These are phyloP conservation scores for Pyrochroa serraticornis DNA, from an alignment of 2,888 invertebrate genomes.

Conservation along the genomic window DNA sequence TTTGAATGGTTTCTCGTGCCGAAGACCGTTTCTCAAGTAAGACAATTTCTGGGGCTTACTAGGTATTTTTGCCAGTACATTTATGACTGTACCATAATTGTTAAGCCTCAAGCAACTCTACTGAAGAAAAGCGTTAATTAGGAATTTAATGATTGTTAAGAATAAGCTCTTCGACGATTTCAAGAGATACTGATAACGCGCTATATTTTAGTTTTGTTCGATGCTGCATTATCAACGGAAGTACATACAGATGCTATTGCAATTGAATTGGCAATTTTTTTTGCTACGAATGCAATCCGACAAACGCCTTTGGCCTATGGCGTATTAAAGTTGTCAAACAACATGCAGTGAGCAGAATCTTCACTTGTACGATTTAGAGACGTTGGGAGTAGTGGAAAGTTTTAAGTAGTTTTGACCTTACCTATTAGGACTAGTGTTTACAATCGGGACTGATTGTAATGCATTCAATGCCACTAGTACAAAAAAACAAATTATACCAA, in stretches of 20 bases:
- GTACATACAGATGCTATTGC: conserved; percentile 43
- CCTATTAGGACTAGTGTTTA: conserved; percentile 43
- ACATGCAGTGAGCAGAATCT: conserved; percentile 45
- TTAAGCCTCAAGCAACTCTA: conserved; percentile 37
- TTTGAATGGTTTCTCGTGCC: conserved; percentile 39
- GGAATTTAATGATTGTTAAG: conserved; percentile 25
- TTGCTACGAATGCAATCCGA: conserved; percentile 40
- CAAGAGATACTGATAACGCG: conserved; percentile 15
- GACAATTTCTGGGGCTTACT: conserved; percentile 43
- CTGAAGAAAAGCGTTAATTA: conserved; percentile 26
- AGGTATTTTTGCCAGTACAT: conserved; percentile 44
- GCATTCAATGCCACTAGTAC: conserved; percentile 39
- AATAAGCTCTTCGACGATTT: conserved; percentile 29
- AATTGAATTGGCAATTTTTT: conserved; percentile 40
- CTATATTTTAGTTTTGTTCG: conserved; percentile 34
- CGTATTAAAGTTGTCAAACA: conserved; percentile 47
- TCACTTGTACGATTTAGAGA: conserved; percentile 50
- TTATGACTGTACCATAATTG: conserved; percentile 35
- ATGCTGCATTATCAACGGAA: conserved; percentile 38
- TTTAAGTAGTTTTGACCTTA: conserved; percentile 48
- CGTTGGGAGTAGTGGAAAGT: conserved; percentile 48
- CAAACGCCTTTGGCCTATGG: conserved; percentile 37
- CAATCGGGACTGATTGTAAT: conserved; percentile 47
- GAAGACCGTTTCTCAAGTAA: conserved; percentile 34
- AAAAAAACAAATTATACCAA: conserved; percentile 43